phyloP scores from a whole-genome alignment of 1,140 invertebrate species.

The Eupristina koningsbergeri region DNA sequence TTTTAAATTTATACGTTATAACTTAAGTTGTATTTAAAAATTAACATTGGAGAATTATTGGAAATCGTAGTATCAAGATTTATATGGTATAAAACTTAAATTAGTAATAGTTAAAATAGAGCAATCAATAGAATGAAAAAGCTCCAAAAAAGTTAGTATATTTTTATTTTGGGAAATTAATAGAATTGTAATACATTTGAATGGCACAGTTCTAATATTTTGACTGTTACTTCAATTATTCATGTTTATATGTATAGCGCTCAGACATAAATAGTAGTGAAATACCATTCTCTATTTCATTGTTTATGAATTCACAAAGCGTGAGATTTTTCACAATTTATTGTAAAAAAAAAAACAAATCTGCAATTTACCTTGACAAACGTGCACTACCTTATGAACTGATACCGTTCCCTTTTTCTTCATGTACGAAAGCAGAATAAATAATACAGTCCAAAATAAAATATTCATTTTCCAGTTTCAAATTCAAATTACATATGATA shows the following conservation, averaged over 20 bases:
- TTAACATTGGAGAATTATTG: no score
- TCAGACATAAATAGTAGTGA: neutral
- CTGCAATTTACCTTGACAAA: neutral
- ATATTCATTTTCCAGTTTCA: neutral
- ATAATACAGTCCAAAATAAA: no score
- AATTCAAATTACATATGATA: no score
- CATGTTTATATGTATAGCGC: neutral
- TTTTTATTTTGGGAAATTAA: neutral
- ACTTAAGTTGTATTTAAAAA: no score
- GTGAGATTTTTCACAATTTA: neutral
- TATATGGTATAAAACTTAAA: no score
- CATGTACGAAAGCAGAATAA: no score
- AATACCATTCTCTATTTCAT: neutral
- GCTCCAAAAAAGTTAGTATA: neutral
- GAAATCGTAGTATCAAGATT: no score
- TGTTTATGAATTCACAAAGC: neutral
- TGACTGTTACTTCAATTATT: neutral
- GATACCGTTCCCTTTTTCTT: conserved; percentile 15
- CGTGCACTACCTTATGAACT: neutral
- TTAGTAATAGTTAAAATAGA: no score
- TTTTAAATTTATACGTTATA: no score
- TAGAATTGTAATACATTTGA: neutral
- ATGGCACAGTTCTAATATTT: neutral
- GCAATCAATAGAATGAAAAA: neutral
- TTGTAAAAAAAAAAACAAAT: neutral